Conservation (phyloP, 2,888 invertebrate genomes). For the Allolobophora icterica region DNA sequence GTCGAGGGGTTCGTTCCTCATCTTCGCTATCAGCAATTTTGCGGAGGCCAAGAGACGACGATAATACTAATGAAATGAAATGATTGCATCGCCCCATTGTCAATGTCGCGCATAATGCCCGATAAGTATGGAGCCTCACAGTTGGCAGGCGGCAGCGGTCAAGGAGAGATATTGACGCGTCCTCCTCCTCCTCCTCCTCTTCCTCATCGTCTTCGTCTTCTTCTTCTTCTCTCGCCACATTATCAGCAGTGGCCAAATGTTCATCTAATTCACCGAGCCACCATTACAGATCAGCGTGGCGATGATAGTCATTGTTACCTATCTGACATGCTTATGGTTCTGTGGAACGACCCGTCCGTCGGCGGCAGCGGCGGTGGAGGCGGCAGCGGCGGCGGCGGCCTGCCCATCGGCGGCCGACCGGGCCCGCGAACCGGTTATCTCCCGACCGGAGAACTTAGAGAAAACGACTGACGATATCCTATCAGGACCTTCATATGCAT, state of each 20-base stretch:
- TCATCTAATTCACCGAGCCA: constrained; percentile 29
- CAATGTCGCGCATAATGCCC: constrained; percentile 12
- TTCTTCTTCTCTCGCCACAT: not conserved
- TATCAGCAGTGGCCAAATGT: constrained; percentile 29
- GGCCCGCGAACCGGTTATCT: constrained; percentile 26
- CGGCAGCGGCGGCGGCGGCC: not conserved
- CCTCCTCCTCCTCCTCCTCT: not conserved
- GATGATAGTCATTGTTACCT: constrained; percentile 28
- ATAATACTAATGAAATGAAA: constrained; percentile 25
- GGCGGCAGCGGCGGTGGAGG: not conserved
- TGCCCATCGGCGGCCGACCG: not conserved
- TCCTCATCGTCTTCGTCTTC: not conserved
- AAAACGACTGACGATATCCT: constrained; percentile 34
- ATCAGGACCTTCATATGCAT: constrained; percentile 35
- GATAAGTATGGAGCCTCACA: not conserved
- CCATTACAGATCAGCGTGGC: constrained; percentile 23
- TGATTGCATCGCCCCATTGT: constrained; percentile 23
- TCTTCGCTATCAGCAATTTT: constrained; percentile 17
- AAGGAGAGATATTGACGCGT: not conserved
- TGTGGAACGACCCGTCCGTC: not conserved
- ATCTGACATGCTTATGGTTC: constrained; percentile 30
- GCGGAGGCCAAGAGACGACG: not conserved
- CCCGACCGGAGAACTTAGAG: constrained; percentile 35
- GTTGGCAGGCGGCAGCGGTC: constrained; percentile 18
- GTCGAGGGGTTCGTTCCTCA: not conserved